Percentiles rank a stretch among this genome's conserved stretches.
Conservation (phyloP, 2,797 vertebrate genomes). For the Parauchenoglanis punctatus region DNA sequence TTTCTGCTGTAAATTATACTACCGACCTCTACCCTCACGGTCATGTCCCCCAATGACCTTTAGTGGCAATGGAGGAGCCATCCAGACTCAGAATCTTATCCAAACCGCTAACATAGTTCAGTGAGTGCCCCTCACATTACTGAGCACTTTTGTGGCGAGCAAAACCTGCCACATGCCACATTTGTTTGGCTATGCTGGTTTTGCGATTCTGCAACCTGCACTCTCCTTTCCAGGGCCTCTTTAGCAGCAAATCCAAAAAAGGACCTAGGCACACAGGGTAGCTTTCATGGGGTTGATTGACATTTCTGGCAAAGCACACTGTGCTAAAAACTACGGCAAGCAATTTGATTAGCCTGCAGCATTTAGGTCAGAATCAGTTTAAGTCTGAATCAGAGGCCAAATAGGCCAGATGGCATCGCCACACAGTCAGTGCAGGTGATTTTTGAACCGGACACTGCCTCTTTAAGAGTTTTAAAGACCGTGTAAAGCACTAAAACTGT, state of each 20-base stretch:
- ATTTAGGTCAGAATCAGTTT: constrained; percentile 1
- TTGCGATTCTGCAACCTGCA: neutral
- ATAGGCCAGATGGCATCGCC: neutral
- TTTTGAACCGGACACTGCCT: neutral
- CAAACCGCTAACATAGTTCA: neutral
- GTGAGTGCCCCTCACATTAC: neutral
- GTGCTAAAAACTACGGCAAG: neutral
- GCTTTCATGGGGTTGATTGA: neutral
- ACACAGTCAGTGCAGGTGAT: neutral
- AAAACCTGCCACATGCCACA: neutral
- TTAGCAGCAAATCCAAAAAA: neutral
- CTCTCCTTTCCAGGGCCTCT: neutral
- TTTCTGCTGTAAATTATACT: neutral
- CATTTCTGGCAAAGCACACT: neutral
- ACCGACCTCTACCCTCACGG: too few relatives aligned
- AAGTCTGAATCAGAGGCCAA: neutral
- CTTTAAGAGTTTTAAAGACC: neutral
- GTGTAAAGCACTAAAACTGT: too few relatives aligned
- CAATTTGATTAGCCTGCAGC: neutral
- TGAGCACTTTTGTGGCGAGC: neutral
- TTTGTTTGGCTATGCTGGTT: neutral
- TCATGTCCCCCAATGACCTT: neutral
- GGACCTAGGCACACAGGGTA: neutral
- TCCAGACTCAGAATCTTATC: neutral
- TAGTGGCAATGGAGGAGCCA: neutral